A percentile compares a stretch with the other conserved stretches of the same genome.
These are phyloP conservation scores for Teleopsis dalmanni DNA, from an alignment of 1,140 invertebrate species.

Conservation along the genomic window DNA sequence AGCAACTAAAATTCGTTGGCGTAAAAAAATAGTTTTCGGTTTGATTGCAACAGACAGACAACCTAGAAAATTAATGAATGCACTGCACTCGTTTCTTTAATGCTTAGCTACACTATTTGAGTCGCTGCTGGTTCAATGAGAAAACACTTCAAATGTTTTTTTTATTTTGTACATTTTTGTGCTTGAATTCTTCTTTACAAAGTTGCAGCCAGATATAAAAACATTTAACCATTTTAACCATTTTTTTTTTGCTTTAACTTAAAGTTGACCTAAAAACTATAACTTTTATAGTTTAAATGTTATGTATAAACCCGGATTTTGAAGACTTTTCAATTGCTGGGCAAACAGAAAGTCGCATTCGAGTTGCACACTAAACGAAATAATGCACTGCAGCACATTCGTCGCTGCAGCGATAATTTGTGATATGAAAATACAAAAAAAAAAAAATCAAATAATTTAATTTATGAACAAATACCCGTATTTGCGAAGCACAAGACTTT, in stretches of 20 bases:
- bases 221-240: not conserved
- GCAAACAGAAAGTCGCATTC: constrained; percentile 41
- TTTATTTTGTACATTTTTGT: not conserved
- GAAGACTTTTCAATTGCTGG: constrained; percentile 39
- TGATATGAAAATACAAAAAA: too few species aligned
- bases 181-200: not conserved
- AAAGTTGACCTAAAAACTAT: not conserved
- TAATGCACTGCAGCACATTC: too few species aligned
- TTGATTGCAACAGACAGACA: not conserved
- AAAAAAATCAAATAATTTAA: too few species aligned
- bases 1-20: not conserved
- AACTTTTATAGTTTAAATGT: not conserved
- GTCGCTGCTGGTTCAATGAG: not conserved
- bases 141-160: not conserved
- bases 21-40: constrained; percentile 1
- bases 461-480: too few species aligned
- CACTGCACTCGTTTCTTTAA: not conserved
- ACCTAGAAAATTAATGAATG: not conserved
- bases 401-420: too few species aligned
- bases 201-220: not conserved
- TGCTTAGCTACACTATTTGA: not conserved
- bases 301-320: constrained; percentile 39
- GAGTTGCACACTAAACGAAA: too few species aligned
- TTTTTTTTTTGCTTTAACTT: not conserved
- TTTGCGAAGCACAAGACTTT: too few species aligned